Conservation (phyloP, 2,113 vertebrate genomes). For the Odobenus rosmarus region DNA sequence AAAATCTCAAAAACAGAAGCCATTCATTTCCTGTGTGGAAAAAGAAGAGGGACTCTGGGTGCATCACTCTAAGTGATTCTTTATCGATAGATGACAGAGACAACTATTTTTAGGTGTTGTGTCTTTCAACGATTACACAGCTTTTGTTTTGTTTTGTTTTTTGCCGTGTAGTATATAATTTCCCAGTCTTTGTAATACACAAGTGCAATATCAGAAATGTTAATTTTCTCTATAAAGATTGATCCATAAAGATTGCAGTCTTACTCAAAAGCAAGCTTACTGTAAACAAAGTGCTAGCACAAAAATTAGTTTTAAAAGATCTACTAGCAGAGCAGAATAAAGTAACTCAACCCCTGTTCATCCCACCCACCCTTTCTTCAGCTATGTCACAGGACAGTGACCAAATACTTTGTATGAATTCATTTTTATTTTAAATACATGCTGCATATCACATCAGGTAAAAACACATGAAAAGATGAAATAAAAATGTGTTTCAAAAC, state of each 20-base stretch:
- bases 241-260: not conserved
- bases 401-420: not conserved
- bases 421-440: not conserved
- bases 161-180: not conserved
- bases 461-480: constrained; percentile 24
- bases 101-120: not conserved
- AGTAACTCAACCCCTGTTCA: not conserved
- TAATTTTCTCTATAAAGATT: not conserved
- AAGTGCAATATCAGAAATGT: not conserved
- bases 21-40: not conserved
- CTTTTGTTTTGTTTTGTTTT: not conserved
- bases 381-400: not conserved
- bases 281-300: not conserved
- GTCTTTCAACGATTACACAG: not conserved
- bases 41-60: not conserved
- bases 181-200: not conserved
- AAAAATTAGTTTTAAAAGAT: not conserved
- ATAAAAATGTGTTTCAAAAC: not conserved
- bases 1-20: not conserved
- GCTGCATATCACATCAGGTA: not conserved
- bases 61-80: not conserved
- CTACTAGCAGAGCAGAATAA: not conserved
- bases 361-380: not conserved
- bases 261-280: not conserved
- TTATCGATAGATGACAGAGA: not conserved